Conservation (phyloP, 2,113 vertebrate species). For the Syngnathus typhle region DNA sequence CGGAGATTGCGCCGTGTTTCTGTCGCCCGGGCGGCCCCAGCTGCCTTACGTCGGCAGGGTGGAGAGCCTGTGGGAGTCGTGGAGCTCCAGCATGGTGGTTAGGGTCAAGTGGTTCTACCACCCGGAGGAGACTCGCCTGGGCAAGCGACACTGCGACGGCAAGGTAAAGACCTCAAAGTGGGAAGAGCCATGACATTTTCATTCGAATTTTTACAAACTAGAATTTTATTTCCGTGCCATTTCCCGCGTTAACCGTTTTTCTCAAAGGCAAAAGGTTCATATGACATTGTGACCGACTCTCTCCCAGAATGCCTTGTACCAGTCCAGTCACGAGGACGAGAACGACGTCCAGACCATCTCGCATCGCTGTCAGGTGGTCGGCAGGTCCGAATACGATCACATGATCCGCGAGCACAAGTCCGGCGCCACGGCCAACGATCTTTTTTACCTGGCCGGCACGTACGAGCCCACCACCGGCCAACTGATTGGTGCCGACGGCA, state of each 20-base stretch:
- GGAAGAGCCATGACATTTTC: too few relatives aligned
- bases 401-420: slow-evolving; percentile 75
- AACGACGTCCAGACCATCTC: slow-evolving; percentile 99
- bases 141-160: slow-evolving; percentile 89
- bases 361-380: slow-evolving; percentile 95
- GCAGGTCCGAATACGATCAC: slow-evolving; percentile 84
- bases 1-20: slow-evolving; percentile 94
- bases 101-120: slow-evolving; percentile 99
- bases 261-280: not conserved
- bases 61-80: slow-evolving; percentile 98
- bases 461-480: slow-evolving; percentile 93
- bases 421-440: slow-evolving; percentile 75
- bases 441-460: slow-evolving; percentile 93
- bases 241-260: not conserved
- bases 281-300: slow-evolving; percentile 1
- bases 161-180: slow-evolving; percentile 74
- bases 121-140: slow-evolving; percentile 94
- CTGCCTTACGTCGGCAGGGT: slow-evolving; percentile 95
- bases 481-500: slow-evolving; percentile 84
- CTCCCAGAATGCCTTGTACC: slow-evolving; percentile 88
- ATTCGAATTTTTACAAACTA: too few relatives aligned
- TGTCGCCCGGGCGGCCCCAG: slow-evolving; percentile 91
- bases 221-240: too few relatives aligned
- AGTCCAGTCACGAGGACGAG: slow-evolving; percentile 95
- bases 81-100: slow-evolving; percentile 98